Percentiles rank a stretch among this genome's conserved stretches.
Evolutionary conservation across 1,140 invertebrate species (phyloP).

Genomic region (Eueides isabella): DNA sequence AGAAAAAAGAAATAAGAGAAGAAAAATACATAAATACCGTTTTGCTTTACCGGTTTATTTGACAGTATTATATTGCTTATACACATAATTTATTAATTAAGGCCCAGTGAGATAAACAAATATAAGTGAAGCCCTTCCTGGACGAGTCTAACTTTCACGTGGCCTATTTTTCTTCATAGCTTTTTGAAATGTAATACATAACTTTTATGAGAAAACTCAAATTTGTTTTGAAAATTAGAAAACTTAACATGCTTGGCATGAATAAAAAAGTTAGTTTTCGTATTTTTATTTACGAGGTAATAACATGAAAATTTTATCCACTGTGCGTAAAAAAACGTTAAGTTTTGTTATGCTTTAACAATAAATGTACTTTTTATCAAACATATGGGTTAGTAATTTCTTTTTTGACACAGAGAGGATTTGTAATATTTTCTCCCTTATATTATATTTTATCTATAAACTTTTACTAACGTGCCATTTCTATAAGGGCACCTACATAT

Average conservation of each 20-base stretch:
- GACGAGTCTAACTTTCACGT: background rate
- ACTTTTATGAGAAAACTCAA: conserved; percentile 6
- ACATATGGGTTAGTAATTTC: background rate
- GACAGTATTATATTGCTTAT: no score
- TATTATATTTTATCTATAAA: no score
- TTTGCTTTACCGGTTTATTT: no score
- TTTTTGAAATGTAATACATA: conserved; percentile 1
- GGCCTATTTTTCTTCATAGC: conserved; percentile 11
- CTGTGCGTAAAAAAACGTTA: background rate
- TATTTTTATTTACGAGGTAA: conserved; percentile 10
- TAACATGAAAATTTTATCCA: background rate
- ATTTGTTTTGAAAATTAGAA: conserved; percentile 14
- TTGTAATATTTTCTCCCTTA: no score
- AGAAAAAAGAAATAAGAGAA: no score
- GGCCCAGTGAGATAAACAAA: background rate
- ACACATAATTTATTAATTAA: no score
- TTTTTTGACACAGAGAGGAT: background rate
- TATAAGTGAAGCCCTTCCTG: background rate
- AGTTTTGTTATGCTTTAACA: background rate
- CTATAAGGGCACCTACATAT: no score
- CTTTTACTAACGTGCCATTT: no score
- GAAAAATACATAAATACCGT: no score
- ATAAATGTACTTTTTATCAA: background rate
- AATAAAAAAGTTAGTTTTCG: conserved; percentile 2
- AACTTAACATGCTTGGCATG: conserved; percentile 9